Evolutionary conservation across 2,888 invertebrate genomes (phyloP), one percentile per base, ranked within the genome.

Genomic region (Formica aserva): DNA sequence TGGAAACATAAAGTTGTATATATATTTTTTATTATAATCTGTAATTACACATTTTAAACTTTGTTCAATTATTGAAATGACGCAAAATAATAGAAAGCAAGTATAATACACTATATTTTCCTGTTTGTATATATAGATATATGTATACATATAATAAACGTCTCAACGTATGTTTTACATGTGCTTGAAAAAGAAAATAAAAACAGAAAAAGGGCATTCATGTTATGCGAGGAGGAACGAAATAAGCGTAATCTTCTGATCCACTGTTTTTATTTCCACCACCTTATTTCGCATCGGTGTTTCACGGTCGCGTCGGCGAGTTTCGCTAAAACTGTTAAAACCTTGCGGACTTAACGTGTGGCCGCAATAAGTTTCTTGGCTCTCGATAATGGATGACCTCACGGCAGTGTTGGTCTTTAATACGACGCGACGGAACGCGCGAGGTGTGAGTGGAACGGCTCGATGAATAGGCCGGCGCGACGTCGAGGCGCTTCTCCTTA

Each of bases 401-500:
- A 8, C 38, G 78, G 45, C 66, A 72, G 38, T 52, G 48, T 15
- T 35, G 67, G 62, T 29, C 77, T 82, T 84, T 80, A 86, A 86
- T 78, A 48, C 71, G 60, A 35, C 41, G 13, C 41, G 41, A 41
- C 52, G 67, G 22, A 41, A 35, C 5, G 81, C 45, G n/a, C 15
- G 62, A 18, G 41, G 52, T 13, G 18, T n/a, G 26, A 71, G 81
- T 84, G 67, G 62, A 80, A 82, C 22, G 9, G 62, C 82, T 80
- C 88, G 83, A 85, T 83, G 88, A 88, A 88, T 87, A 87, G 86
- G 57, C 77, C 67, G 45, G 3, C 81, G 38, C 38, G 48, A n/a
- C 48, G 41, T 22, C 26, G 35, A 45, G 22, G 18, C 60, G 62
- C 45, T 80, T 52, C 67, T 65, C 52, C 78, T 86, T 72, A 77